Evolutionary conservation across 2,888 invertebrate genomes (phyloP).

Genomic region (Leptopilina syphax): DNA sequence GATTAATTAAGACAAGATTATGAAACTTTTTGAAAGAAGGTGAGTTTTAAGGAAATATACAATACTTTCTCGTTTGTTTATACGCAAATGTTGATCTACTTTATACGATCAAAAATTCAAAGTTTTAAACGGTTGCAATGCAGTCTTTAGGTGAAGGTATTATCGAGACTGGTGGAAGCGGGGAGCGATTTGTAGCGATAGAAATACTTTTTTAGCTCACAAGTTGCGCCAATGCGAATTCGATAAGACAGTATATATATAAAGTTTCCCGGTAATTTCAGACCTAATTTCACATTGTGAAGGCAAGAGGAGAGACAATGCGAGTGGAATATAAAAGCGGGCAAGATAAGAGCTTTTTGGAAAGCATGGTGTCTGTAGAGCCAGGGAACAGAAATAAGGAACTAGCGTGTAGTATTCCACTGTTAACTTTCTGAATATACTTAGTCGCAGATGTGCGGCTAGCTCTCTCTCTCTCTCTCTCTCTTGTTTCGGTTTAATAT

Average conservation of each 20-base stretch:
- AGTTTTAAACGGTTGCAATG: too few species aligned
- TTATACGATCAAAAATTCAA: too few species aligned
- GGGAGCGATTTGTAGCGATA: neutral
- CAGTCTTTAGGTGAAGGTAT: too few species aligned
- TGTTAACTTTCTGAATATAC: conserved; percentile 34
- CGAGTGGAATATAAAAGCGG: conserved; percentile 24
- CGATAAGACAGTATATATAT: conserved; percentile 10
- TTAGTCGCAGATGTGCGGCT: conserved; percentile 37
- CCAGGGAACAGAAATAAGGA: neutral
- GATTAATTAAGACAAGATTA: too few species aligned
- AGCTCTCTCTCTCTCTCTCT: neutral
- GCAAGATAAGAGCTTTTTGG: neutral
- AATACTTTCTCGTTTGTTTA: too few species aligned
- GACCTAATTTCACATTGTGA: conserved; percentile 15
- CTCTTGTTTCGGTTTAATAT: conserved; percentile 37
- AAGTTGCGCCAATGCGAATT: conserved; percentile 30
- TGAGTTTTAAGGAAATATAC: too few species aligned
- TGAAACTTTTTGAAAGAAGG: too few species aligned
- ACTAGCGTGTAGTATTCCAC: conserved; percentile 14
- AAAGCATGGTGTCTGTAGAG: neutral
- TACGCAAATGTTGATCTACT: too few species aligned
- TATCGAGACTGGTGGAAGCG: neutral
- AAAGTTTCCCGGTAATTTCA: conserved; percentile 36
- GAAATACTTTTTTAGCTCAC: conserved; percentile 1
- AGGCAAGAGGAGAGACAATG: conserved; percentile 4